Evolutionary conservation across 2,888 invertebrate species (phyloP), one percentile per base, ranked within the genome.

Genomic region (Venustoraphidia nigricollis): DNA sequence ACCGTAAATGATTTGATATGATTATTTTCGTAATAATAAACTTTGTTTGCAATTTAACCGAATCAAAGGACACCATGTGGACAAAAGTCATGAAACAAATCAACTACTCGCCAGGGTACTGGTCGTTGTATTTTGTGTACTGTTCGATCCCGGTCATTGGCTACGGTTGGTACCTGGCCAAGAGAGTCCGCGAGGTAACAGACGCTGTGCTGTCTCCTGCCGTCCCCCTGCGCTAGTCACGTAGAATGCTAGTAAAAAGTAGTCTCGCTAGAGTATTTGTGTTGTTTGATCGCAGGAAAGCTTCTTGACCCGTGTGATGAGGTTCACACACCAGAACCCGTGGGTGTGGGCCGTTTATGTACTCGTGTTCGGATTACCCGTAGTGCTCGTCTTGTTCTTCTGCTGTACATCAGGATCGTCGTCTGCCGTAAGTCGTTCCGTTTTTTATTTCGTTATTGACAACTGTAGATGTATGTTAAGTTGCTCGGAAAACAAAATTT

Each of bases 291-390:
- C 67, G 56, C 73, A 92, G 90, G 89, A 87, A 63, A 84, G 84
- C 54, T 71, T 83, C 58, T 71, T 91, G 67, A 79, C 80, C 60
- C 82, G 84, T 58, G 68, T 86, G 58, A 73, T 86, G 59, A 76
- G 77, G 62, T 80, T 81, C 62, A 84, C 89, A 52, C 83, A 83
- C 58, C 83, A 88, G 53, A 80, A 88, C 63, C 95, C 95, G 35
- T 90, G 91, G 84, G 73, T 93, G 59, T 95, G 90, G 84, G 89
- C 80, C 44, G 81, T 91, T 47, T 85, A 85, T 69, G 76, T 91
- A 60, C 68, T 93, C 55, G 77, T 79, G 50, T 68, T 84, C 59
- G 83, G 88, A 60, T 68, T 92, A 50, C 79, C 93, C 44, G 73
- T 94, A 60, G 81, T 88, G 47, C 70, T 87, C 59, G 64, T 85